These are phyloP conservation scores for Delphinus delphis DNA, from an alignment of 2,113 vertebrate species.

Conservation along the genomic window DNA sequence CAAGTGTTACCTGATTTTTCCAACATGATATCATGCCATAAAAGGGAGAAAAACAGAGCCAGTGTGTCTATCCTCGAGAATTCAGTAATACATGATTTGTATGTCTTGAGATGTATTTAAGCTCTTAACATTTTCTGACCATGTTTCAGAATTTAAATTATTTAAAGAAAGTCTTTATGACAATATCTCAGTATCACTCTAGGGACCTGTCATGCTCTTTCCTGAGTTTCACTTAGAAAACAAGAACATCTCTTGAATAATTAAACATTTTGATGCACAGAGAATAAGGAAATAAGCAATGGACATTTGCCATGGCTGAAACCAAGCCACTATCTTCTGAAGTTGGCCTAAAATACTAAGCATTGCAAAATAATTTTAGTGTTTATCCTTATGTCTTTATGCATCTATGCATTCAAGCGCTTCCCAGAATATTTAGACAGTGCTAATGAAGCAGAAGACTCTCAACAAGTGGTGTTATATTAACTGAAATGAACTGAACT, in stretches of 20 bases:
- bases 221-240: not conserved
- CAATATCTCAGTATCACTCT: not conserved
- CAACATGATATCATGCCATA: not conserved
- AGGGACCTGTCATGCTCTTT: not conserved
- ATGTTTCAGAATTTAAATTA: not conserved
- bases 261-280: not conserved
- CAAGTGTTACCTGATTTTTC: not conserved
- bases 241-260: not conserved
- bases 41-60: not conserved
- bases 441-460: not conserved
- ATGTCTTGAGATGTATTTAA: not conserved
- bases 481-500: conserved; percentile 2
- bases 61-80: not conserved
- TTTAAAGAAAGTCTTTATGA: not conserved
- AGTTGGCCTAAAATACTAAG: not conserved
- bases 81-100: not conserved
- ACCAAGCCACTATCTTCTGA: not conserved
- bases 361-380: not conserved
- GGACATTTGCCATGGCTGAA: not conserved
- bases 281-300: not conserved
- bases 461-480: not conserved
- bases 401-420: not conserved
- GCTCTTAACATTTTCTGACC: not conserved
- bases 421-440: not conserved
- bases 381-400: not conserved